Base-by-base conservation (phyloP, 2,888 invertebrate genomes). In the Napeogenes inachia region DNA sequence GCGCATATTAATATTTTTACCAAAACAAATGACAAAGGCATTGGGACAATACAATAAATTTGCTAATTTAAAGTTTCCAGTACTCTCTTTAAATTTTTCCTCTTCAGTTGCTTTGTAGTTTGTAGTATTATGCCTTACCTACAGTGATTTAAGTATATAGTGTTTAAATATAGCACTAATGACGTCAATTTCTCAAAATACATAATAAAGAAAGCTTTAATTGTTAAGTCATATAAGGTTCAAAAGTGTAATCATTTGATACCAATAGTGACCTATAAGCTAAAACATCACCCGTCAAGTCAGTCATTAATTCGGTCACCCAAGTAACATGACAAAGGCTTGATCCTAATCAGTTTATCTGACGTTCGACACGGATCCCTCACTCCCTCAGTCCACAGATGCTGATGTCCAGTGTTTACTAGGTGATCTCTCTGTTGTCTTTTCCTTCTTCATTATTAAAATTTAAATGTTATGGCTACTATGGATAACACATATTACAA, bases 1-100 rank as follows among this genome's bases (percentile, higher is more conserved):
- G 60, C 61, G 59, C 61, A 64, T 62, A 67, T 67, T 66, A 60
- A 63, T 68, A 64, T 60, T 66, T 64, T 58, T 64, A 60, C 59
- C 64, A 10, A 10, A 42, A 42, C 63, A 63, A 68, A 64, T 67
- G 61, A 64, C 57, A 56, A 56, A 54, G 54, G 57, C 62, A 57
- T 68, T 63, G 58, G 38, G 56, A 60, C 61, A 63, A 56, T 60
- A 66, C 66, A 64, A 61, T 62, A 64, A 10, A 62, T 67, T 57
- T 57, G 61, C 64, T 55, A 60, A 67, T 67, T 68, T 62, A 61
- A 64, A 61, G 64, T 61, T 64, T 65, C 58, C 57, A 59, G 60
- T 60, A 47, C 62, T 62, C 61, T 66, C n/a, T 47, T 62, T 61
- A 62, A 61, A 45, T 42, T 42, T 33, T 8, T 30, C 50, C 30